A percentile compares a stretch with the other conserved stretches of the same genome.
Conservation (phyloP, 2,888 invertebrate genomes). For the Pedicia rivosa region DNA sequence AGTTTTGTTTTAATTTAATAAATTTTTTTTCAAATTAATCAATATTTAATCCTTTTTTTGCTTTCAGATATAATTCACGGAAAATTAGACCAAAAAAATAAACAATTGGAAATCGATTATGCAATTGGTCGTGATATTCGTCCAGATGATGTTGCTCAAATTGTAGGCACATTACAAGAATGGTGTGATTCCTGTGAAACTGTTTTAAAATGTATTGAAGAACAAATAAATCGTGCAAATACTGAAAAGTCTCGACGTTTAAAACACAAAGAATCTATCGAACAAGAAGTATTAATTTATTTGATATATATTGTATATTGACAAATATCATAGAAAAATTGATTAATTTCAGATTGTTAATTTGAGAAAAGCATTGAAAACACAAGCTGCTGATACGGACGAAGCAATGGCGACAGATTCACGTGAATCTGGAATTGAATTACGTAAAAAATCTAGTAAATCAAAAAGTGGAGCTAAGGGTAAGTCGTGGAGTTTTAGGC, state of each 20-base stretch:
- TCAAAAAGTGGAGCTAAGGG: conserved; percentile 20
- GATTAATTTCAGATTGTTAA: conserved; percentile 48
- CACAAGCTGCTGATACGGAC: conserved; percentile 65
- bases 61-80: conserved; percentile 79
- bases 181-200: conserved; percentile 87
- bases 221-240: conserved; percentile 79
- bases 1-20: conserved; percentile 7
- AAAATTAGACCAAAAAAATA: conserved; percentile 89
- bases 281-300: conserved; percentile 52
- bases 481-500: conserved; percentile 14
- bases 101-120: conserved; percentile 83
- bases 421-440: conserved; percentile 33
- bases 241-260: conserved; percentile 64
- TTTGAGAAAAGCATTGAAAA: conserved; percentile 78
- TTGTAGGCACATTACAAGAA: conserved; percentile 65
- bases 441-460: conserved; percentile 27
- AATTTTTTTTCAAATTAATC: background rate
- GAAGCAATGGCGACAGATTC: conserved; percentile 67
- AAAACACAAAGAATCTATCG: conserved; percentile 65
- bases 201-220: conserved; percentile 75
- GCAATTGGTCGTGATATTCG: conserved; percentile 87
- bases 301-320: conserved; percentile 5
- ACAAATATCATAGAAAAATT: conserved; percentile 7
- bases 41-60: conserved; percentile 8
- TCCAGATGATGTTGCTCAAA: conserved; percentile 63